Evolutionary conservation across 35 echinoderm and acorn worm species (phyloP).

Genomic region (Acanthaster planci): DNA sequence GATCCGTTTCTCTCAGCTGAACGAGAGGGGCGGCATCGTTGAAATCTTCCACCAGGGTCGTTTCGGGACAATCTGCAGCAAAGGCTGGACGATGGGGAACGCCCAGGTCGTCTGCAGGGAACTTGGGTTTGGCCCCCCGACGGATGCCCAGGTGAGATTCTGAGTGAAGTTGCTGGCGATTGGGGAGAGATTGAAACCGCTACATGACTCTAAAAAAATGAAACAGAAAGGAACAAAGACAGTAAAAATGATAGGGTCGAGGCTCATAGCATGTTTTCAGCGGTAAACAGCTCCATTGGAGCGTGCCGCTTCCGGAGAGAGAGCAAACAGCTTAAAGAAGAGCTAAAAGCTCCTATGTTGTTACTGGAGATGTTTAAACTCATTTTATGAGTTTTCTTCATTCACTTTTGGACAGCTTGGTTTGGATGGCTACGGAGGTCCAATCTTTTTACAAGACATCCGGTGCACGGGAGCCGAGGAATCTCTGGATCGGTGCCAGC

Average conservation of each 20-base stretch:
- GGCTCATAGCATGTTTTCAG: not conserved
- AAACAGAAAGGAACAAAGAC: not conserved
- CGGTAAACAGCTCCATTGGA: not conserved
- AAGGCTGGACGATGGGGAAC: not conserved
- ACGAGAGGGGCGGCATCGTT: not conserved
- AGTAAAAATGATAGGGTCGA: not conserved
- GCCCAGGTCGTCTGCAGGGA: not conserved
- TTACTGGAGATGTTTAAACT: too few relatives aligned
- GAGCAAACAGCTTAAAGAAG: too few relatives aligned
- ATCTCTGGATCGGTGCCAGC: not conserved
- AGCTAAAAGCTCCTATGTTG: too few relatives aligned
- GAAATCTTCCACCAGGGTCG: not conserved
- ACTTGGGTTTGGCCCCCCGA: not conserved
- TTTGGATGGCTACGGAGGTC: not conserved
- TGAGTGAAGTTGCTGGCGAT: not conserved
- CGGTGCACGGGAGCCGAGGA: not conserved
- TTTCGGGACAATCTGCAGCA: not conserved
- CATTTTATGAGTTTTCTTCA: not conserved
- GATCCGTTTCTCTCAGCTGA: not conserved
- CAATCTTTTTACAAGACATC: not conserved
- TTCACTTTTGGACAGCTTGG: not conserved
- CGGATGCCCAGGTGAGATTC: not conserved
- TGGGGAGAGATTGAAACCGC: not conserved
- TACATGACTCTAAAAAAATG: too few relatives aligned
- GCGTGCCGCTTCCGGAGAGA: not conserved